Evolutionary conservation across 2,888 invertebrate species (phyloP).

Genomic region (Synanthedon myopaeformis): DNA sequence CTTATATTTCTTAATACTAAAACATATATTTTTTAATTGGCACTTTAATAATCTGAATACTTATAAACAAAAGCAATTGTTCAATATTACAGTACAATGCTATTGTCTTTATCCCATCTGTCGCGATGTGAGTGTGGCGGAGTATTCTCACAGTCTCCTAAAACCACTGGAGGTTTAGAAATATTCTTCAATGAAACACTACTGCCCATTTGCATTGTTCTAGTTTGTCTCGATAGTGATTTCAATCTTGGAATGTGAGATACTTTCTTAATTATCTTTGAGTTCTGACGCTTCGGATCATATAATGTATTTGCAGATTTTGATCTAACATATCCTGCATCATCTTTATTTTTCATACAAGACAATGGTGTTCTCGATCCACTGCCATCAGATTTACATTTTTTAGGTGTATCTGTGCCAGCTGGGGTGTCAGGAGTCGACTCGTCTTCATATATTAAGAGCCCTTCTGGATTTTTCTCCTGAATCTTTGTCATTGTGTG

Average conservation of each 20-base stretch:
- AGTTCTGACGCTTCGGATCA: conserved; percentile 37
- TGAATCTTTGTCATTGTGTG: conserved; percentile 22
- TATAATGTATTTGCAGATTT: conserved; percentile 52
- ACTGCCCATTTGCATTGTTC: conserved; percentile 21
- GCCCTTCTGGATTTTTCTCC: conserved; percentile 51
- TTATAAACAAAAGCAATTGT: background rate
- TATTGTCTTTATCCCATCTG: conserved; percentile 61
- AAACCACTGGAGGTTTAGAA: conserved; percentile 31
- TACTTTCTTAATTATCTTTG: conserved; percentile 33
- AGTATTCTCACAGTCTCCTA: conserved; percentile 62
- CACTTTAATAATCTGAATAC: too few species aligned
- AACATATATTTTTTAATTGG: too few species aligned
- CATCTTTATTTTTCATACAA: conserved; percentile 62
- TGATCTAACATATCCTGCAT: conserved; percentile 41
- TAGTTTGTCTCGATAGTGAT: conserved; percentile 37
- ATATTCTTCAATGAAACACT: conserved; percentile 48
- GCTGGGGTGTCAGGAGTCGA: conserved; percentile 6
- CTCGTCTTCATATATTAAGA: conserved; percentile 73
- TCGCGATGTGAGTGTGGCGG: conserved; percentile 62
- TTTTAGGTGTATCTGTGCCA: conserved; percentile 41
- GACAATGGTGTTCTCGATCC: conserved; percentile 59
- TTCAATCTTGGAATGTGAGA: conserved; percentile 61
- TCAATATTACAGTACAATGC: conserved; percentile 41
- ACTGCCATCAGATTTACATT: conserved; percentile 40
- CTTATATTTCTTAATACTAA: too few species aligned